Evolutionary conservation across 2,888 invertebrate genomes (phyloP), one percentile per base, ranked within the genome.

Genomic region (Pheosia tremula): DNA sequence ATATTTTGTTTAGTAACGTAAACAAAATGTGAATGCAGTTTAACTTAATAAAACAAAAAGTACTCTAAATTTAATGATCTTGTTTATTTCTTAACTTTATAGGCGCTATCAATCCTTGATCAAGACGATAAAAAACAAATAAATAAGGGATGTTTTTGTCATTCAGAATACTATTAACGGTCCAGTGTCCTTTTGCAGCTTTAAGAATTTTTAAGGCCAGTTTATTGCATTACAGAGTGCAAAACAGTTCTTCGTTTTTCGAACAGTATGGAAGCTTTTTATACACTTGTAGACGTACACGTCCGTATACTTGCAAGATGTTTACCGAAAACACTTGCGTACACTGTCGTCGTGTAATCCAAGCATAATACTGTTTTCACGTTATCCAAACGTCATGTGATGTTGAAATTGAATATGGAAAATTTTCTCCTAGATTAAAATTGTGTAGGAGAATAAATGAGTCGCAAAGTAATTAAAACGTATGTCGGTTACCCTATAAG

Each of bases 11-110:
- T 10, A 8, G 9, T 43, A 9, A 9, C 8, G 10, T 43, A 43
- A 43, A 43, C 8, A 43, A 9, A 41, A 8, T 43, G 9, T 45
- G n/a, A n/a, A 50, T 6, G 13, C 6, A 50, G 50, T 50, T 24
- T 13, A 24, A 7, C 11, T n/a, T 11, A 36, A 56, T 24, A 38
- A 8, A 45, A 47, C 13, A 36, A 59, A 38, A 57, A 4, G 24
- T 54, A 5, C 13, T 56, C 56, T 38, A 37, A 58, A 54, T 62
- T 65, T 60, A 59, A 66, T 65, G 45, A 49, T 50, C 43, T 50
- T 67, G 64, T 68, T 66, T 67, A 69, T 66, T 62, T 39, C 13
- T 11, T n/a, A 49, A 62, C 59, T 66, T 63, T 68, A 68, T 64
- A 38, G 57, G 8, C 58, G 39, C 62, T 63, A 56, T 61, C 59